These are phyloP conservation scores for Chloroclystis v-ata DNA, from an alignment of 2,888 invertebrate species.

Conservation along the genomic window DNA sequence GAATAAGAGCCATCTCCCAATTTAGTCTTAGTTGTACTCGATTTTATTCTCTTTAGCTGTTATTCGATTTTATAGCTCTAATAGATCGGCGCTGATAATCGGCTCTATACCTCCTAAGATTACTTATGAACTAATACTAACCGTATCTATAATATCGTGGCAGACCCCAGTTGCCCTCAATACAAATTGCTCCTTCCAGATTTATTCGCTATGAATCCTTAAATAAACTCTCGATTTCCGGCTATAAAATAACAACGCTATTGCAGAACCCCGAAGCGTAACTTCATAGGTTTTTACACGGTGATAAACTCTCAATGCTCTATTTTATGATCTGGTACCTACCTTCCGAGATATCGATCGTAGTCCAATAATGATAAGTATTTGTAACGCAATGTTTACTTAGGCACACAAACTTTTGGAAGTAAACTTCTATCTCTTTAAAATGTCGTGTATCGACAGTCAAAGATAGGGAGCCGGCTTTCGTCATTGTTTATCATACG, in stretches of 20 bases:
- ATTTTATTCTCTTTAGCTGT: too few relatives aligned
- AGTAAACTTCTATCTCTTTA: too few relatives aligned
- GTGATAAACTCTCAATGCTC: not conserved
- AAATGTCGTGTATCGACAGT: slow-evolving; percentile 5
- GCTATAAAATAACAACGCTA: not conserved
- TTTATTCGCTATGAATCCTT: not conserved
- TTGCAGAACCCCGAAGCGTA: not conserved
- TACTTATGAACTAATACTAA: too few relatives aligned
- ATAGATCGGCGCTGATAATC: too few relatives aligned
- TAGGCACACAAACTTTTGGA: slow-evolving; percentile 11
- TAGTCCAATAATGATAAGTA: slow-evolving; percentile 12
- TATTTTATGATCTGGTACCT: not conserved
- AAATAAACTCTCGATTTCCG: not conserved
- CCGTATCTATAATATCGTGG: not conserved
- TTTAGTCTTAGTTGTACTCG: too few relatives aligned
- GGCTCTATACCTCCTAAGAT: too few relatives aligned
- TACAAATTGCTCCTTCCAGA: too few relatives aligned
- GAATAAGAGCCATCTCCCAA: too few relatives aligned
- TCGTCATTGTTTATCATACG: slow-evolving; percentile 6
- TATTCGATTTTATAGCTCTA: too few relatives aligned
- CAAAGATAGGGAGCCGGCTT: slow-evolving; percentile 13
- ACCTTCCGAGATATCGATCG: slow-evolving; percentile 10
- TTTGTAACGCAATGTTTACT: slow-evolving; percentile 9
- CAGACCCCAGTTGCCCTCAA: not conserved
- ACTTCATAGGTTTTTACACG: not conserved